Conservation (phyloP, 2,888 invertebrate genomes). For the Alentia gelatinosa region DNA sequence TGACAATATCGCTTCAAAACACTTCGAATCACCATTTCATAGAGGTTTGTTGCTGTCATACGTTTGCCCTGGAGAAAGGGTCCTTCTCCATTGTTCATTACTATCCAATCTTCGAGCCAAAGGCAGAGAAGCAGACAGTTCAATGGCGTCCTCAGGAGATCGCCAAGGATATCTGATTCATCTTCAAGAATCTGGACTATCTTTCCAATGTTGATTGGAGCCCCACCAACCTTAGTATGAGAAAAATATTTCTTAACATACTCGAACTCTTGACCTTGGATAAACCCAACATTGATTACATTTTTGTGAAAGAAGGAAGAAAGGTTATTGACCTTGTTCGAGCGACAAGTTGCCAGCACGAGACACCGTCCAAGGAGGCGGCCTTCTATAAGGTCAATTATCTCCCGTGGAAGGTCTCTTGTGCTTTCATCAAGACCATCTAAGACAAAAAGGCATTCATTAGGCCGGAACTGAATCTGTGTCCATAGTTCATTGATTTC, state of each 20-base stretch:
- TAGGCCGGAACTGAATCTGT: neutral
- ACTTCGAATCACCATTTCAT: neutral
- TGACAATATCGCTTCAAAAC: neutral
- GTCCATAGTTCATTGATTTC: neutral
- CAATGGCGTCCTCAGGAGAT: neutral
- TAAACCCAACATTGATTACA: neutral
- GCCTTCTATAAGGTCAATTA: neutral
- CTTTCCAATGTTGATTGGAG: neutral
- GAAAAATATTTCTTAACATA: neutral
- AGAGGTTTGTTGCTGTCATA: neutral
- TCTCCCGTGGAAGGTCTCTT: neutral
- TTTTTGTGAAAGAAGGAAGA: neutral
- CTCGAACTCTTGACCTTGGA: neutral
- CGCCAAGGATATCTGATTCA: neutral
- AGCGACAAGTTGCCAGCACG: neutral
- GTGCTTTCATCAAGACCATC: neutral
- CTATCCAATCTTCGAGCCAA: neutral
- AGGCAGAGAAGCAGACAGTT: neutral
- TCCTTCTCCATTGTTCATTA: too few relatives aligned
- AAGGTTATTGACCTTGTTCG: neutral
- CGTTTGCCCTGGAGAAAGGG: neutral
- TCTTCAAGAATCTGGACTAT: neutral
- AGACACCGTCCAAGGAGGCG: neutral
- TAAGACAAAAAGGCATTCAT: neutral
- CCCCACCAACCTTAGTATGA: neutral